Base-by-base conservation (phyloP, 2,797 vertebrate genomes). In the Muscicapa striata region DNA sequence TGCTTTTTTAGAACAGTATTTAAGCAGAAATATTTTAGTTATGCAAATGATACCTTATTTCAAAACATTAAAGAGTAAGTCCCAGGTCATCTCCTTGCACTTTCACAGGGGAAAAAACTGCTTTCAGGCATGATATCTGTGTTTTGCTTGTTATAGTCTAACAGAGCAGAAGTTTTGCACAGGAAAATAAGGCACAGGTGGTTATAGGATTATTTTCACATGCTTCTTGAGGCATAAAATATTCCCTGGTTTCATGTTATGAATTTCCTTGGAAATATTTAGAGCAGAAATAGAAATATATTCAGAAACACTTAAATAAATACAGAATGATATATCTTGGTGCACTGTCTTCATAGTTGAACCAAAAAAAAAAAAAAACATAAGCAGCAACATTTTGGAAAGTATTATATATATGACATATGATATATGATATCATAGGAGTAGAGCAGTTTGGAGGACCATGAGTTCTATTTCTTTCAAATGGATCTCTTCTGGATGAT, bases 1-100 rank as follows among this genome's bases (percentile, higher is more conserved):
- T 80, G 13, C 7, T 77, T 87, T 90, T 83, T 84, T 34, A 87
- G 63, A 91, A 83, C 17, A 46, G 2, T 46, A 77, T 93, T 87
- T 95, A 77, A 68, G 16, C 36, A 74, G 41, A 73, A 89, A 86
- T 75, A 90, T 91, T 94, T 95, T 61, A 93, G 63, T 58, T 90
- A 78, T 81, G 89, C 73, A 94, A 87, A 95, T 78, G 16, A 58
- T 51, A 68, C 8, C 66, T 84, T 29, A 66, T 88, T 90, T 69
- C 59, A 72, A 73, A 89, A 84, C 77, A 38, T 61, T 89, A 86
- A 86, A 88, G 20, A 61, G 64, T 79, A 83, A 88, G 57, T 20
- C 26, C 32, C 75, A 51, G 81, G 36, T 93, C 66, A 73, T 58
- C 38, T 91, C 29, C 27, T 87, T 93, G 24, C 36, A 51, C 63